phyloP scores from a whole-genome alignment of 2,888 invertebrate species.

The Argynnis bischoffii region DNA sequence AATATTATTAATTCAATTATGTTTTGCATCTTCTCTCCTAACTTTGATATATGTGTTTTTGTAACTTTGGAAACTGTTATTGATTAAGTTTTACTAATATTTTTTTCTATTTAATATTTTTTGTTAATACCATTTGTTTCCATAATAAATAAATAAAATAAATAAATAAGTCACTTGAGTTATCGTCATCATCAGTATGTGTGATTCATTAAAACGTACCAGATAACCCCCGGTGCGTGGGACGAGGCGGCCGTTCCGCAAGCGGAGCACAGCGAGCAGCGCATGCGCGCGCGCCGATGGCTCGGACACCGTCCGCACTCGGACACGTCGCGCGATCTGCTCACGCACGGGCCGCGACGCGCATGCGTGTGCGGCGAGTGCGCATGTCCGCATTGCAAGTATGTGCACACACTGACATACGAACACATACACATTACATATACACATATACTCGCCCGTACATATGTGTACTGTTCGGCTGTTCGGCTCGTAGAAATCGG shows the following conservation, averaged over 20 bases:
- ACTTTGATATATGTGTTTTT: too few species aligned
- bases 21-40: too few species aligned
- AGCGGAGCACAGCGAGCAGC: slow-evolving; percentile 52
- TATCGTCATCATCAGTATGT: too few species aligned
- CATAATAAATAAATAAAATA: too few species aligned
- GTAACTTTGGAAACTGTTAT: too few species aligned
- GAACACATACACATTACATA: not conserved
- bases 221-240: slow-evolving; percentile 69
- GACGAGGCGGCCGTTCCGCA: slow-evolving; percentile 48
- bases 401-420: not conserved
- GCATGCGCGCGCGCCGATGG: slow-evolving; percentile 58
- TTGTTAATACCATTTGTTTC: too few species aligned
- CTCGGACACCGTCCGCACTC: slow-evolving; percentile 51
- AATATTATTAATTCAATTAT: too few species aligned
- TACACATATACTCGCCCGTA: not conserved
- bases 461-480: too few species aligned
- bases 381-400: slow-evolving; percentile 68
- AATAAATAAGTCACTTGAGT: too few species aligned
- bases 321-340: slow-evolving; percentile 57
- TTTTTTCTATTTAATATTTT: too few species aligned
- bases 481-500: too few species aligned
- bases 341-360: slow-evolving; percentile 66
- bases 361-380: slow-evolving; percentile 69
- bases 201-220: not conserved
- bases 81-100: too few species aligned